Evolutionary conservation across 2,797 vertebrate species (phyloP), one percentile per base, ranked within the genome.

Genomic region (Acridotheres tristis): DNA sequence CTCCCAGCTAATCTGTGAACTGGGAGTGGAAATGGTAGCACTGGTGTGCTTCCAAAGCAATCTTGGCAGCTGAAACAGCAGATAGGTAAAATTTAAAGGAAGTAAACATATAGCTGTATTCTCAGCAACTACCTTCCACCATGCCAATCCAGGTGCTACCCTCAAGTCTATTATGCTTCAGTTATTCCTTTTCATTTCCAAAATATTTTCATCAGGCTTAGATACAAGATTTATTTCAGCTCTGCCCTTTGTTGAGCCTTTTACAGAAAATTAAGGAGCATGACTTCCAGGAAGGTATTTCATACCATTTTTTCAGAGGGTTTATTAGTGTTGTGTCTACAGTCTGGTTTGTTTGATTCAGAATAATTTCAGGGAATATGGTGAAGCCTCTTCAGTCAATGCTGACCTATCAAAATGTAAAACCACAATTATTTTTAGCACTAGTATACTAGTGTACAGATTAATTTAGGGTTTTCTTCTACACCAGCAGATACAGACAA

Each of bases 391-490:
- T 89, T 73, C 36, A 71, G 51, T 74, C 53, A 72, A 48, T 71
- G 51, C 74, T 89, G 86, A 79, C 40, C 81, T 87, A 53, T 76
- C 73, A 93, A 89, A 95, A 87, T 36, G 42, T 57, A 38, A 91
- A 83, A 73, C 42, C 73, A 77, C 45, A 47, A 3, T 22, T 65
- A 23, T 68, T 59, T 83, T 85, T 74, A 79, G 21, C 9, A 10
- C 68, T 82, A 83, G 13, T 68, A 45, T 75, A 62, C 59, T 66
- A 84, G 38, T 53, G 51, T 66, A 66, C 42, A 67, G 50, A 81
- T 91, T 88, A 80, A 78, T 72, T 73, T 92, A 71, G 57, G 79
- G 59, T 51, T 94, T 97, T 96, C 43, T 71, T 63, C 43, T 36
- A 36, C 36, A 40, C 62, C 72, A 81, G n/a, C 51, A 84, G 32